Conservation (phyloP, 2,113 vertebrate species). For the Mus musculus region GRCm39 chr2:96654501-96655000, state of each 20-base stretch:
- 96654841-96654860: no score
- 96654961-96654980: no score
- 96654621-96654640: not conserved
- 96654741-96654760: not conserved
- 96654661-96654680: not conserved
- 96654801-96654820: no score
- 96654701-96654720: not conserved
- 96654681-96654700: not conserved
- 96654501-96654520: not conserved
- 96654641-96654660: not conserved
- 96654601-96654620: not conserved
- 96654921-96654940: no score
- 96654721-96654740: not conserved
- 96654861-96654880: no score
- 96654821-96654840: no score
- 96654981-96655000: no score
- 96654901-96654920: no score
- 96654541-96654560: not conserved
- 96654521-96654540: not conserved
- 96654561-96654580: not conserved
- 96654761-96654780: no score
- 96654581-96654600: not conserved
- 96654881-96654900: no score
- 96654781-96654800: no score
- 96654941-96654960: no score